Evolutionary conservation across 2,888 invertebrate species (phyloP), one percentile per base, ranked within the genome.

Genomic region (Drosophila antonietae): DNA sequence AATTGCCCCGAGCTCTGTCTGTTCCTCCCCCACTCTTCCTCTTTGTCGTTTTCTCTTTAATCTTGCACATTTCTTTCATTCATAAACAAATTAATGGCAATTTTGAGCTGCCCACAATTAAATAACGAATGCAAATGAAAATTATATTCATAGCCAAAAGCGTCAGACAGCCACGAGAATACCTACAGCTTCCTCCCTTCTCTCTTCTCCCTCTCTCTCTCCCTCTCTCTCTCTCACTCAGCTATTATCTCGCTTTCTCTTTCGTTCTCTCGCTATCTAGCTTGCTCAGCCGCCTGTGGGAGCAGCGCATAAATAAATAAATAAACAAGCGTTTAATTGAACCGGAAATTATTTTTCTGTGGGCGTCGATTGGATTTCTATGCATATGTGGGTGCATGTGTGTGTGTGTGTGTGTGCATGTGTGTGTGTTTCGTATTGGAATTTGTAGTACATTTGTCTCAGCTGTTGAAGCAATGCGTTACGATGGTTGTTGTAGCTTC

Each of bases 251-350:
- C 20, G 15, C 20, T 20, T 14, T 8, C 3, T 33, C 7, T 20
- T 15, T 8, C n/a, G 18, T 33, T 18, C 33, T 28, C n/a, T 14
- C n/a, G 14, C 52, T 20, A 33, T 20, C 28, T 18, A 41, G n/a
- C 41, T n/a, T 41, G 20, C 39, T 12, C 28, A 39, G 18, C 65
- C 41, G 64, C 52, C 73, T 74, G 69, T 69, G 75, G 68, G 39
- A 76, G 73, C 57, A 68, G 44, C 67, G 80, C 71, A 85, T 82
- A 83, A 82, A 86, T 87, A 87, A 87, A 82, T 81, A 83, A 88
- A 86, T 83, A 88, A 86, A 78, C 88, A 88, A 83, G 78, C 86
- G 76, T 86, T 88, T 86, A 86, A 86, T 86, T 86, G 88, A 86
- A 88, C 83, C 88, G 86, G 88, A 86, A 88, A 86, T 85, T 78